A percentile compares a stretch with the other conserved stretches of the same genome.
Evolutionary conservation across 1,140 invertebrate genomes (phyloP).

Genomic region (Pseudachorutes palmiensis): DNA sequence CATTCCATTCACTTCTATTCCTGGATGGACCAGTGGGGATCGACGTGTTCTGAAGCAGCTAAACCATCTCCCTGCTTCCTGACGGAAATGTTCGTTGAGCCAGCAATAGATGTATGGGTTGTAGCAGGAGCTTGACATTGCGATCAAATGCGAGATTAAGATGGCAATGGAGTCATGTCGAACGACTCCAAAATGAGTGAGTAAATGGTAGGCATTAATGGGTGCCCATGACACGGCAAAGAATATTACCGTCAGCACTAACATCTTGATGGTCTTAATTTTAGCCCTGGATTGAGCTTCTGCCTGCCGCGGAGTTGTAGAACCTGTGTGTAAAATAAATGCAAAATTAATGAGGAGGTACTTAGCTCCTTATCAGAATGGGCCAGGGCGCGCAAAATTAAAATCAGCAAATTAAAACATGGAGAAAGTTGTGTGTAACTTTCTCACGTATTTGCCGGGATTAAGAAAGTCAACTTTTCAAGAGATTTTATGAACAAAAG

Average conservation of each 20-base stretch:
- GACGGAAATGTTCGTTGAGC: conserved; percentile 46
- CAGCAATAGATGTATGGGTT: conserved; percentile 52
- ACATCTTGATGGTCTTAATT: conserved; percentile 49
- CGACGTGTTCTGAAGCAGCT: conserved; percentile 26
- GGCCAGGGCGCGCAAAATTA: too few relatives aligned
- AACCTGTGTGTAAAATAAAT: conserved; percentile 28
- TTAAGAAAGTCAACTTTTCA: too few relatives aligned
- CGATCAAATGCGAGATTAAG: conserved; percentile 45
- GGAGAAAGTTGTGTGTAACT: too few relatives aligned
- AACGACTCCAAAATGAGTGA: conserved; percentile 42
- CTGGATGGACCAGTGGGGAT: conserved; percentile 27
- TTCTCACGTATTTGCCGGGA: too few relatives aligned
- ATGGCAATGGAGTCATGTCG: conserved; percentile 42
- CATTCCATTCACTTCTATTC: conserved; percentile 31
- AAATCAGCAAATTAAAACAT: too few relatives aligned
- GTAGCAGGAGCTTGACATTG: conserved; percentile 50
- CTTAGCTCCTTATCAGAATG: too few relatives aligned
- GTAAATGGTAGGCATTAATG: conserved; percentile 46
- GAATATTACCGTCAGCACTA: conserved; percentile 47
- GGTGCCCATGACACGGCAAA: conserved; percentile 50
- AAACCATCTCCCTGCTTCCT: conserved; percentile 40
- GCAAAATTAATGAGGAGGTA: too few relatives aligned
- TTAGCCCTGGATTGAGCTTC: conserved; percentile 39
- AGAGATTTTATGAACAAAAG: too few relatives aligned
- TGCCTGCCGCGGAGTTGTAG: conserved; percentile 40